Evolutionary conservation across 2,888 invertebrate genomes (phyloP), one percentile per base, ranked within the genome.

Genomic region (Drosophila pseudotakahashii): DNA sequence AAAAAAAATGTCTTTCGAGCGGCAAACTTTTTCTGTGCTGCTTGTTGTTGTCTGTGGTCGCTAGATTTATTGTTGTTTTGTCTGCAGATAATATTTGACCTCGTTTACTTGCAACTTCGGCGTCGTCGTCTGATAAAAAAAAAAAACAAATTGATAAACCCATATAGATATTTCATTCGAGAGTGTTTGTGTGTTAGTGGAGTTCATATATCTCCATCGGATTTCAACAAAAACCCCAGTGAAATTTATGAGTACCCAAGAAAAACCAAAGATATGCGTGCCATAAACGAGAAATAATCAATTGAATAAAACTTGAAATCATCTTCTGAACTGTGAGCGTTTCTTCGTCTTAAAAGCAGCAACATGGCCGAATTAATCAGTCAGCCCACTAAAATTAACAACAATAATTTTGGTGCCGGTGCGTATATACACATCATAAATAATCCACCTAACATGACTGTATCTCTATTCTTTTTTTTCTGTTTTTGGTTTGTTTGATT

Each of bases 281-380:
- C 89, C 85, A 84, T 89, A 67, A 78, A 76, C 45, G 75, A 70
- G 70, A 62, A 52, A 47, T 55, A 45, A 50, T 57, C 58, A 47
- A 52, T 54, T 57, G 32, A 44, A 36, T 2, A 62, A 32, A 57
- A 61, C 26, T 13, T 52, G 7, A 52, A 54, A 60, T 34, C 30
- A 50, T 54, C 53, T 52, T 30, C 2, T 30, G n/a, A 57, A 39
- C 36, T 52, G 41, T 50, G 36, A 41, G 26, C 7, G 37, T 13
- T 42, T 16, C 45, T 53, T 51, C 50, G n/a, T 39, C 34, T 34
- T 39, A 16, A 48, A 44, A 39, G 10, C 36, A 79, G 80, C 81
- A 77, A 80, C 84, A 89, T 89, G 88, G 89, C 90, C 77, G 89
- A 90, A 86, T 73, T 89, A 79, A 89, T 89, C 60, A 79, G 87